Base-by-base conservation (phyloP, 2,797 vertebrate species). In the Sparus aurata region DNA sequence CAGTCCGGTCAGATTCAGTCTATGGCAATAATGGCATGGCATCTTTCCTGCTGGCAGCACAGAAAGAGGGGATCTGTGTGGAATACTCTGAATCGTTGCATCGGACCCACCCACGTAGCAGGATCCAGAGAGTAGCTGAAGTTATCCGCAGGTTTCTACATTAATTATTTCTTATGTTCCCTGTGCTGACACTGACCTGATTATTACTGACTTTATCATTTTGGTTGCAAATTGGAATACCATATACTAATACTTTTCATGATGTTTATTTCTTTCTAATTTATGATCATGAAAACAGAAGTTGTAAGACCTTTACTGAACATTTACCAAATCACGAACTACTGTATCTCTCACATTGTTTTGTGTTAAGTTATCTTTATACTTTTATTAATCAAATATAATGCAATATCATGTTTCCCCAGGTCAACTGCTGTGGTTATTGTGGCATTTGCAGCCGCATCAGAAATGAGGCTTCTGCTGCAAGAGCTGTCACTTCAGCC, bases 1-100 rank as follows among this genome's bases (percentile, higher is more conserved):
- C 90, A 2, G 41, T 94, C 52, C 82, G 88, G 45, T 93, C 92
- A 11, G 88, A 94, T 69, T 90, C 91, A 0, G 94, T 94, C 72
- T 95, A 95, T 7, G 94, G 93, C 86, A 94, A 91, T 74, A 92
- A 86, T 47, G 92, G 91, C 11, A 91, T 54, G 52, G 52, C 52
- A 0, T 25, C 52, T 54, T 54, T 54, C n/a, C 2, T 54, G 52
- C 3, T 38, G 4, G 57, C 57, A 58, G 57, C 57, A 12, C 17
- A 58, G 57, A 58, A 30, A 10, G 57, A 58, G 57, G 57, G 57
- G 57, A 58, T 58, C 27, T 58, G 57, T 58, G 57, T 58, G 52
- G 52, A 54, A 20, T 54, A 54, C 22, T 34, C 17, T 34, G 57
- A 34, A 58, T 58, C 30, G 58, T 58, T 58, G 17, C 16, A 12